These are phyloP conservation scores for Gymnopithys bicolor DNA, from an alignment of 2,797 vertebrate genomes.

Conservation along the genomic window DNA sequence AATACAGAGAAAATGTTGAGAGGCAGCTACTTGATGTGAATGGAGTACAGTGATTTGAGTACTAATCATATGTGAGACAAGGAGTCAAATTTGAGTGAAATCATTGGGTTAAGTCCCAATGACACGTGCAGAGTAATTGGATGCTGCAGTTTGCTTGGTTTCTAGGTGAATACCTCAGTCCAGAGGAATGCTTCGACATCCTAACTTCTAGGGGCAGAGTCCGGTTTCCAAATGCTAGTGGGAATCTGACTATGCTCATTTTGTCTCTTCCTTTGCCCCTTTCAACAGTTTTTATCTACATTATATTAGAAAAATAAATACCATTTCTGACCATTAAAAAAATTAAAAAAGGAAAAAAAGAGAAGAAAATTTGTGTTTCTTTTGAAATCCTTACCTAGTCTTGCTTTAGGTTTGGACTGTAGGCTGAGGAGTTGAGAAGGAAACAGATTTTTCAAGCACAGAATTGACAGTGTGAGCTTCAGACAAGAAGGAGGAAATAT, in stretches of 20 bases:
- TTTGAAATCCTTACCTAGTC: background rate
- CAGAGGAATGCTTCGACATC: background rate
- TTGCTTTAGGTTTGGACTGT: background rate
- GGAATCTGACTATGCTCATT: background rate
- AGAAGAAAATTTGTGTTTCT: background rate
- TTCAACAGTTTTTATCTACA: background rate
- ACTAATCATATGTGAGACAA: background rate
- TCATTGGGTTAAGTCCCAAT: background rate
- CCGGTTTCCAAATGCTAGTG: background rate
- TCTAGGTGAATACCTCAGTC: background rate
- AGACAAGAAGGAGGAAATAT: background rate
- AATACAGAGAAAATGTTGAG: background rate
- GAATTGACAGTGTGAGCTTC: background rate
- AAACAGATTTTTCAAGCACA: background rate
- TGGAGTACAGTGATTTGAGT: background rate
- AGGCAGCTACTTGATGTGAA: background rate
- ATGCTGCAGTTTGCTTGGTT: background rate
- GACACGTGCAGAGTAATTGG: background rate
- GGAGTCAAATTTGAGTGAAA: background rate
- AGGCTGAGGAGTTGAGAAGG: background rate
- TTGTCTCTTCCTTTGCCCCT: background rate
- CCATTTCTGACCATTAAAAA: background rate
- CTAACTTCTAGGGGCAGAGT: background rate
- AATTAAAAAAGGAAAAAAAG: background rate
- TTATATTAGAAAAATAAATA: background rate